phyloP scores from a whole-genome alignment of 2,113 vertebrate species.

The Oncorhynchus keta region DNA sequence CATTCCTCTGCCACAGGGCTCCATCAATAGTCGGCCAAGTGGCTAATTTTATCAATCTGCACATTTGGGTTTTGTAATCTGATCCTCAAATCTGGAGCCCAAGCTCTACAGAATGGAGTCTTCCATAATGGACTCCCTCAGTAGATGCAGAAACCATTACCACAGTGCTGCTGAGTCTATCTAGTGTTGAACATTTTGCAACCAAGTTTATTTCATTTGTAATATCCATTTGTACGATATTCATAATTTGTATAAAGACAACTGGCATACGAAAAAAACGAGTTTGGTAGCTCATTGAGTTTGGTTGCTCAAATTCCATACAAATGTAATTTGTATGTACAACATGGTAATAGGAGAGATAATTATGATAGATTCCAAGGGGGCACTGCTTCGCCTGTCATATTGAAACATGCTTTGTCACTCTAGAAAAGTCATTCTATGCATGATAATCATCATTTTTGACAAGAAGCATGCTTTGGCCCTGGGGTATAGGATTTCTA shows the following conservation, averaged over 20 bases:
- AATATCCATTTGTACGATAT: no score
- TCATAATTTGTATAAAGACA: no score
- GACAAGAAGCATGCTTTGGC: conserved; percentile 21
- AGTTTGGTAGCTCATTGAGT: background rate
- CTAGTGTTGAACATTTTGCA: background rate
- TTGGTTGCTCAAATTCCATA: background rate
- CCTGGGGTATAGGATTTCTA: conserved; percentile 6
- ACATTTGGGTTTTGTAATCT: conserved; percentile 25
- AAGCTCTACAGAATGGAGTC: conserved; percentile 2
- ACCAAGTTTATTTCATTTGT: background rate
- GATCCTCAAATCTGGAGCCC: conserved; percentile 9
- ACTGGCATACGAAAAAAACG: no score
- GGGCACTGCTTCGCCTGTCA: conserved; percentile 27
- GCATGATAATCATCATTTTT: conserved; percentile 37
- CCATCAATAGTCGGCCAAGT: conserved; percentile 24
- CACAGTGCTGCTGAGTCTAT: background rate
- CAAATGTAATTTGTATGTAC: conserved; percentile 35
- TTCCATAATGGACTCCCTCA: background rate
- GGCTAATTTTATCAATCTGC: conserved; percentile 37
- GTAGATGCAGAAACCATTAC: background rate
- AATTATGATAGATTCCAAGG: conserved; percentile 43
- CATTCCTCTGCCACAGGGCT: conserved; percentile 16
- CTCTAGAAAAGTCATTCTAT: conserved; percentile 19
- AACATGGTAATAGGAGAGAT: conserved; percentile 35
- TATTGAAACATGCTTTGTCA: conserved; percentile 24